Evolutionary conservation across 2,797 vertebrate genomes (phyloP).

Genomic region (Hafferia zeledoni): DNA sequence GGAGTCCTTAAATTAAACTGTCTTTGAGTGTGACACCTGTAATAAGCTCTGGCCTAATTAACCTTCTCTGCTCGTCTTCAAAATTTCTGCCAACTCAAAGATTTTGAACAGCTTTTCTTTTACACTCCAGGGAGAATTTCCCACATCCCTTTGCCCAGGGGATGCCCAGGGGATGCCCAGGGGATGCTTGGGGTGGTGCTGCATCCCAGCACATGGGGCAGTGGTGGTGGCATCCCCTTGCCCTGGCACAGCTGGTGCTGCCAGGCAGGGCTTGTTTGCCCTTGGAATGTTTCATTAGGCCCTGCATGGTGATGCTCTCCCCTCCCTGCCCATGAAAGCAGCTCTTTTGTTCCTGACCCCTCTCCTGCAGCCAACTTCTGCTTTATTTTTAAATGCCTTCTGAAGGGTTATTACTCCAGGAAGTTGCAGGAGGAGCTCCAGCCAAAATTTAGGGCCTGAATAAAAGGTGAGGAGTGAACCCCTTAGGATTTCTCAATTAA

Average conservation of each 20-base stretch:
- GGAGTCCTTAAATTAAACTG: too few species aligned
- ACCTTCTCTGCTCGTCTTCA: too few species aligned
- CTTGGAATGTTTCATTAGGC: conserved; percentile 38
- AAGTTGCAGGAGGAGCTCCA: neutral
- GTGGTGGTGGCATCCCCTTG: neutral
- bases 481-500: neutral
- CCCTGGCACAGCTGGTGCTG: conserved; percentile 44
- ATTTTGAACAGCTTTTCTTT: too few species aligned
- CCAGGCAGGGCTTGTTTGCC: conserved; percentile 33
- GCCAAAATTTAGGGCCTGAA: neutral
- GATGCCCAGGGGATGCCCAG: neutral
- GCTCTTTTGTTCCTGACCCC: neutral
- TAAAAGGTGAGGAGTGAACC: neutral
- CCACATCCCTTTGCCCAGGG: neutral
- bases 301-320: neutral
- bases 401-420: conserved; percentile 27
- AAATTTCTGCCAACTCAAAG: too few species aligned
- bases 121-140: neutral
- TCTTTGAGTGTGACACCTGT: too few species aligned
- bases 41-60: too few species aligned
- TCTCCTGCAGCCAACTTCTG: conserved; percentile 27
- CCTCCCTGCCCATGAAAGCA: conserved; percentile 65
- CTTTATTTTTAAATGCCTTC: conserved; percentile 61
- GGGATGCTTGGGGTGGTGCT: neutral
- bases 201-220: neutral